Base-by-base conservation (phyloP, 2,888 invertebrate genomes). In the Hemistola chrysoprasaria region DNA sequence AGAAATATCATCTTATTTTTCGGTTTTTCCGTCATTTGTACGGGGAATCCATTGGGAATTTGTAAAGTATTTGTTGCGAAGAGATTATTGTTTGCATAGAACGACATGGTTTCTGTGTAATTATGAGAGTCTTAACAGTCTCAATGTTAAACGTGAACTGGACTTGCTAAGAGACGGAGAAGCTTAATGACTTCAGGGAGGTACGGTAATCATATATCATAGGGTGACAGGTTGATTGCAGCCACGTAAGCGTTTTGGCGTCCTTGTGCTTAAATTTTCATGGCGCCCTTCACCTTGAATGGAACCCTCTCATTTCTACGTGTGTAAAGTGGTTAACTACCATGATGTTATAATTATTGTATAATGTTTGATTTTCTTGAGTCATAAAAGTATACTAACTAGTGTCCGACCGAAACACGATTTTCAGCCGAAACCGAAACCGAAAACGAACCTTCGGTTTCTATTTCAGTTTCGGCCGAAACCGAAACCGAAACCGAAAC, bases 181-280 rank as follows among this genome's bases (percentile, higher is more conserved):
- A n/a, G 58, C 57, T 42, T 70, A 71, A 68, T 62, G 64, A 60
- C 49, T 44, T 37, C 43, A 44, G 57, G 63, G 55, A 52, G 67
- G 63, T 47, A 59, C 50, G 44, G n/a, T 51, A 49, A 46, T 49
- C 47, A 62, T 75, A 77, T 77, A 72, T 83, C 79, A 84, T 60
- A 62, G 47, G 58, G 56, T 76, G 87, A 87, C 86, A 82, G 59
- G 70, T 75, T 83, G 73, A 87, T 86, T 82, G 73, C 60, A 47
- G 62, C 56, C 50, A 67, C 63, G 66, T 71, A 67, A 71, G 67
- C 70, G 56, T 60, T 71, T 62, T 47, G 64, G 59, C 56, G 74
- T 50, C 66, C 71, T 78, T 71, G 71, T 50, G 55, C 72, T 52
- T 71, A 80, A 83, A 76, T 35, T 79, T 83, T 80, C 50, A 82